Percentiles rank a stretch among this genome's conserved stretches.
Conservation (phyloP, 2,797 vertebrate genomes). For the Sibirionetta formosa region DNA sequence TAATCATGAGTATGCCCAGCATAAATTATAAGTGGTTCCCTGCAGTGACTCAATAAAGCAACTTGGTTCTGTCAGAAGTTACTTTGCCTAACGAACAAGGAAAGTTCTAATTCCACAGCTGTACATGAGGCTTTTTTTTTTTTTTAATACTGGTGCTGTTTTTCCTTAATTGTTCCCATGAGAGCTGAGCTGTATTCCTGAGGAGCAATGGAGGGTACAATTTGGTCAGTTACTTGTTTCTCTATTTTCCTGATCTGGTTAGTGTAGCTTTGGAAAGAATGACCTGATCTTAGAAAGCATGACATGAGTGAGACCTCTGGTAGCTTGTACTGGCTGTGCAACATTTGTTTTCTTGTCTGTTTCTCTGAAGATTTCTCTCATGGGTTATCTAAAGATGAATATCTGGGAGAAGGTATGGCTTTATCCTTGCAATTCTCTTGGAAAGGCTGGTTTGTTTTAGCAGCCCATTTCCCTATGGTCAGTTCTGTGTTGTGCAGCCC, state of each 20-base stretch:
- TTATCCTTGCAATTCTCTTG: neutral
- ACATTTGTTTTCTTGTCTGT: neutral
- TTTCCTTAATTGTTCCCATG: neutral
- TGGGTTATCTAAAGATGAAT: neutral
- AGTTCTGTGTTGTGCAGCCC: neutral
- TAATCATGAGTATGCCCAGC: neutral
- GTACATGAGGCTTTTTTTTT: neutral
- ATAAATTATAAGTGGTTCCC: neutral
- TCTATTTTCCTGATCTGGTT: neutral
- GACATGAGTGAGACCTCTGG: neutral
- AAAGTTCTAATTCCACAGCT: neutral
- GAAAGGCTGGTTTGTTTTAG: neutral
- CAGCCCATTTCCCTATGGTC: fast-evolving
- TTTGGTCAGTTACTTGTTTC: neutral
- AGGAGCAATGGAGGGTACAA: neutral
- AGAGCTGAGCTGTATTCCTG: neutral
- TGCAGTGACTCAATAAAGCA: neutral
- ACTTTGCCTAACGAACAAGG: neutral
- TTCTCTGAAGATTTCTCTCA: neutral
- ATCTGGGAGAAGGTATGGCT: neutral
- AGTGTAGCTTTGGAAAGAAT: neutral
- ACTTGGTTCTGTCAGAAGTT: neutral
- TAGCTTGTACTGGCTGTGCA: neutral
- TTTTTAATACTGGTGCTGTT: neutral
- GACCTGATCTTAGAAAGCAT: neutral